Percentiles rank a stretch among this genome's conserved stretches.
Evolutionary conservation across 2,113 vertebrate species (phyloP).

Genomic region (Stegostoma tigrinum): DNA sequence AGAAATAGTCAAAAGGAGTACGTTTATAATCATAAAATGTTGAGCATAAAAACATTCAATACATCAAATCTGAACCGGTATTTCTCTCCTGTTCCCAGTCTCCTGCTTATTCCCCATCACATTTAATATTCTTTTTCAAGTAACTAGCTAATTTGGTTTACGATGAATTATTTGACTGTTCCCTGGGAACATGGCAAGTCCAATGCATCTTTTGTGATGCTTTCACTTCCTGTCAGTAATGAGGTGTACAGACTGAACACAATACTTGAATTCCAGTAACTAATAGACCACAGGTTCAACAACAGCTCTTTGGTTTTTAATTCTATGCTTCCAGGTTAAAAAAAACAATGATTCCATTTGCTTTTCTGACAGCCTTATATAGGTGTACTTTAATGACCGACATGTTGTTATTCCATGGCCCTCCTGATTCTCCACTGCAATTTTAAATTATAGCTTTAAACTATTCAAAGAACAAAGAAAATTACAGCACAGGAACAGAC

Average conservation of each 20-base stretch:
- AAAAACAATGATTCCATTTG: background rate
- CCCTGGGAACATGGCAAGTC: background rate
- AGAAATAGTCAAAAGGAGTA: background rate
- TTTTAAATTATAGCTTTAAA: background rate
- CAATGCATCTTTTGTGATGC: background rate
- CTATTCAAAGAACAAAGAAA: too few relatives aligned
- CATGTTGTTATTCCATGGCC: background rate
- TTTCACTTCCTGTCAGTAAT: background rate
- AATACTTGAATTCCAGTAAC: background rate
- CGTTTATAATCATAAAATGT: background rate
- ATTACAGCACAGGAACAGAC: too few relatives aligned
- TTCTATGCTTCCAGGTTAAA: background rate
- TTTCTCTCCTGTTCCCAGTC: background rate
- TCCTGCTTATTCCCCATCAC: background rate
- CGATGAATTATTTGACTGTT: background rate
- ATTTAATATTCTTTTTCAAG: background rate
- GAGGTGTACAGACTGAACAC: background rate
- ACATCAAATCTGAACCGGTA: background rate
- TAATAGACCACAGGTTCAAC: background rate
- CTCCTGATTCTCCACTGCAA: background rate
- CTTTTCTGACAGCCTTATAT: background rate
- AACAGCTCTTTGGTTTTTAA: background rate
- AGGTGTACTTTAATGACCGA: background rate
- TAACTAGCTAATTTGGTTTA: background rate
- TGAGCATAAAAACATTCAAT: background rate